Evolutionary conservation across 2,797 vertebrate genomes (phyloP), one percentile per base, ranked within the genome.

Genomic region (Bryconaethiops microstoma): DNA sequence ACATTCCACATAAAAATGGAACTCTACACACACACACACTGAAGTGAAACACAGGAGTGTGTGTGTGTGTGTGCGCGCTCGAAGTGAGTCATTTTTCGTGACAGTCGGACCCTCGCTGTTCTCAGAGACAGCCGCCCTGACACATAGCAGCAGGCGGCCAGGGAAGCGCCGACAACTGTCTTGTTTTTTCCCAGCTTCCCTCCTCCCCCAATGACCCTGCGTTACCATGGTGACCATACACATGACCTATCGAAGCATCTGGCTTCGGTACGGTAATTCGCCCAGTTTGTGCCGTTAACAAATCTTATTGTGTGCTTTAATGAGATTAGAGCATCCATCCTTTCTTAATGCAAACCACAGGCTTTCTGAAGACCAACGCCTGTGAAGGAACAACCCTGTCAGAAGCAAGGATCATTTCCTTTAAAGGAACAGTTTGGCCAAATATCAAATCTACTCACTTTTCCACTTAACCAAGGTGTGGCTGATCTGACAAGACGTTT

Each of bases 201-300:
- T 10, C n/a, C 19, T 19, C 17, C 19, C 13, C 19, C 80, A 63
- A 52, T 83, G 80, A 86, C 86, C 83, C 60, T 63, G 63, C 52
- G 79, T 88, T 85, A 78, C 87, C 83, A 85, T 87, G 78, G 85
- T 23, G 57, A 88, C 76, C 40, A 60, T 40, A 76, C 82, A 83
- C 78, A 86, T 72, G 81, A 85, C 82, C 82, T 83, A 83, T 83
- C 71, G 60, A 82, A 65, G 81, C 86, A 85, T 84, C 83, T 87
- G 86, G 83, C 77, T 82, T 62, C 62, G 42, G 74, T 80, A 72
- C 55, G 68, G 63, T 77, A 76, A 85, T 85, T 81, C 77, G 57
- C 86, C 79, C 85, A 78, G 72, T 81, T 86, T 85, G 85, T 79
- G 84, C 77, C 21, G 72, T 82, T 87, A 83, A 88, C 87, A 82